phyloP scores from a whole-genome alignment of 2,113 vertebrate genomes.

The Bufo gargarizans region DNA sequence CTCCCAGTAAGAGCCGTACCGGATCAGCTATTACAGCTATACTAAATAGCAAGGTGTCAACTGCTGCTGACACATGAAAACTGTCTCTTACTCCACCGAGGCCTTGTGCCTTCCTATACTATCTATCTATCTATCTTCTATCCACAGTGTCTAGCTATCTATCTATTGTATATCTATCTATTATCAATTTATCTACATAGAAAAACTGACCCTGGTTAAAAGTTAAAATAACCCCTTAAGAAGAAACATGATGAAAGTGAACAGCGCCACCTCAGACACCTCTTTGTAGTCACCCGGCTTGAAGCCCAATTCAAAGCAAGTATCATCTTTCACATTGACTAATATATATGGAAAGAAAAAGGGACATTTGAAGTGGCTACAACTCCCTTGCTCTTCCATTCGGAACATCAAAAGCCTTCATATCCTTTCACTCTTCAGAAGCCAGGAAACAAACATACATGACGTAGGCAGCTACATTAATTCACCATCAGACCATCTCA shows the following conservation, averaged over 20 bases:
- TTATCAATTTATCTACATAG: not conserved
- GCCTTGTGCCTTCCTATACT: no score
- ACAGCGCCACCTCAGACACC: not conserved
- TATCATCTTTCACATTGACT: constrained; percentile 17
- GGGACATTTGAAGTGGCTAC: constrained; percentile 20
- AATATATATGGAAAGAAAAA: not conserved
- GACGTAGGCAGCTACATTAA: not conserved
- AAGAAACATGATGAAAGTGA: constrained; percentile 1
- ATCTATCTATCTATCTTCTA: no score
- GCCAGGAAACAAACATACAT: constrained; percentile 20
- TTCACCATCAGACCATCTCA: not conserved
- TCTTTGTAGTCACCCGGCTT: constrained; percentile 22
- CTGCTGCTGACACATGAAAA: no score
- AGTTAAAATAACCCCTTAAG: constrained; percentile 19
- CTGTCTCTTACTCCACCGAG: no score
- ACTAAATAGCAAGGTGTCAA: no score
- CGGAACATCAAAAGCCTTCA: constrained; percentile 17
- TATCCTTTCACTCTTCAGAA: constrained; percentile 32
- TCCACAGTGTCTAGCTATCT: no score
- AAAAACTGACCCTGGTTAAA: not conserved
- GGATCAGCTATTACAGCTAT: no score
- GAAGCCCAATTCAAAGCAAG: constrained; percentile 29
- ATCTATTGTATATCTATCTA: no score
- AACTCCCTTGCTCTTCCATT: not conserved
- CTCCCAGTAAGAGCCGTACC: no score